Evolutionary conservation across 2,113 vertebrate genomes (phyloP).

Genomic region (Pheucticus melanocephalus): DNA sequence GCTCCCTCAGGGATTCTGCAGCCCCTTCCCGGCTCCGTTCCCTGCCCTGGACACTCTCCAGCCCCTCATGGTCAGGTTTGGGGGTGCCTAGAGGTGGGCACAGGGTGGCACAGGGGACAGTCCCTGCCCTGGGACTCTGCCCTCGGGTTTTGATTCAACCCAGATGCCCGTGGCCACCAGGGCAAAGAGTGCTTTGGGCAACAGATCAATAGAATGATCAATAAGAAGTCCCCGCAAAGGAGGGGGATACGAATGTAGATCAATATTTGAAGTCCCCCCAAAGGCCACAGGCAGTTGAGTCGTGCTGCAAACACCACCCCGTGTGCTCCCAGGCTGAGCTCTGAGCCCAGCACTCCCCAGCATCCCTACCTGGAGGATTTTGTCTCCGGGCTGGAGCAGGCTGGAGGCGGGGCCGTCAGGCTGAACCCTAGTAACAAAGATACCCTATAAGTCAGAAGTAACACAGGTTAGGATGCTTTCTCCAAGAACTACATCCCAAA

Average conservation of each 20-base stretch:
- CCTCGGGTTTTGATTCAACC: not conserved
- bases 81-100: not conserved
- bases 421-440: constrained; percentile 99
- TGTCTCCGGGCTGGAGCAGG: constrained; percentile 94
- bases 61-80: not conserved
- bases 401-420: constrained; percentile 94
- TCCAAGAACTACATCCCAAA: constrained; percentile 57
- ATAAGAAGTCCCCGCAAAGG: too few relatives aligned
- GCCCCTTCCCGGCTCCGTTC: not conserved
- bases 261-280: rapidly evolving
- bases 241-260: not conserved
- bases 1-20: not conserved
- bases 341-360: rapidly evolving
- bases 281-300: rapidly evolving
- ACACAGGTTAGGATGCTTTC: constrained; percentile 94
- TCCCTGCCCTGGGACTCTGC: not conserved
- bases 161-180: not conserved
- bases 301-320: not conserved
- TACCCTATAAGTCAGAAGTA: constrained; percentile 99
- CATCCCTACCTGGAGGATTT: constrained; percentile 93
- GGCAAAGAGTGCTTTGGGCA: rapidly evolving
- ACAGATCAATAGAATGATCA: not conserved
- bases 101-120: not conserved
- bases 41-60: not conserved
- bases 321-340: rapidly evolving